Percentiles rank a stretch among this genome's conserved stretches.
These are phyloP conservation scores for Salvelinus fontinalis DNA, from an alignment of 2,113 vertebrate species.

Conservation along the genomic window DNA sequence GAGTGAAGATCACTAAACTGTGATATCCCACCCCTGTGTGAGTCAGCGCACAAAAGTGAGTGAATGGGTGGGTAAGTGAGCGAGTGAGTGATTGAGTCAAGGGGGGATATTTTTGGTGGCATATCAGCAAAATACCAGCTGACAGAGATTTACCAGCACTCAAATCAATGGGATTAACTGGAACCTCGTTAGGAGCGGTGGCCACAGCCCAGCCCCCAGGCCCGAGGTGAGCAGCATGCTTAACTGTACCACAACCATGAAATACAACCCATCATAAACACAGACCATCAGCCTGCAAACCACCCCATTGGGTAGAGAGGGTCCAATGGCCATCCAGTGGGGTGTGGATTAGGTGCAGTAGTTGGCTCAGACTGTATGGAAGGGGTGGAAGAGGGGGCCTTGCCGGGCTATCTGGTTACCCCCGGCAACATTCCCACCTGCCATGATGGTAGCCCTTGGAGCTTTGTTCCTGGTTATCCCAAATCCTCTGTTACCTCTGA, in stretches of 20 bases:
- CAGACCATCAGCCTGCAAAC: slow-evolving; percentile 25
- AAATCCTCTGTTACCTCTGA: slow-evolving; percentile 40
- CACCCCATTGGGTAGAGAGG: neutral
- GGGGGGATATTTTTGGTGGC: neutral
- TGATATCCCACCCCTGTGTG: slow-evolving; percentile 6
- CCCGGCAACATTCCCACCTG: slow-evolving; percentile 50
- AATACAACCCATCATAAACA: slow-evolving; percentile 42
- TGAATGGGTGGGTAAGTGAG: neutral
- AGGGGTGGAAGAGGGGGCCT: slow-evolving; percentile 8
- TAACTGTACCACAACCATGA: slow-evolving; percentile 50
- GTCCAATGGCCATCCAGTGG: neutral
- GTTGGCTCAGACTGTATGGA: neutral
- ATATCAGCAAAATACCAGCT: too few species aligned
- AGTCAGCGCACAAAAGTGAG: neutral
- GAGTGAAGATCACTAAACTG: neutral
- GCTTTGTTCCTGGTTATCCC: slow-evolving; percentile 26
- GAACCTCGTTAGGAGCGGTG: slow-evolving; percentile 34
- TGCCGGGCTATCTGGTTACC: slow-evolving; percentile 24
- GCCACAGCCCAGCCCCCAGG: slow-evolving; percentile 29
- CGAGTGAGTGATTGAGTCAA: neutral
- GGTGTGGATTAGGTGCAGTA: neutral
- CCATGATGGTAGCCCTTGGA: slow-evolving; percentile 27
- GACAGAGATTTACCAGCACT: slow-evolving; percentile 26
- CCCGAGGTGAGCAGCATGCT: slow-evolving; percentile 38
- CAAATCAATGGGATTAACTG: slow-evolving; percentile 42